Percentiles rank a stretch among this genome's conserved stretches.
Conservation (phyloP, 2,888 invertebrate species). For the Oscheius sp. region DNA sequence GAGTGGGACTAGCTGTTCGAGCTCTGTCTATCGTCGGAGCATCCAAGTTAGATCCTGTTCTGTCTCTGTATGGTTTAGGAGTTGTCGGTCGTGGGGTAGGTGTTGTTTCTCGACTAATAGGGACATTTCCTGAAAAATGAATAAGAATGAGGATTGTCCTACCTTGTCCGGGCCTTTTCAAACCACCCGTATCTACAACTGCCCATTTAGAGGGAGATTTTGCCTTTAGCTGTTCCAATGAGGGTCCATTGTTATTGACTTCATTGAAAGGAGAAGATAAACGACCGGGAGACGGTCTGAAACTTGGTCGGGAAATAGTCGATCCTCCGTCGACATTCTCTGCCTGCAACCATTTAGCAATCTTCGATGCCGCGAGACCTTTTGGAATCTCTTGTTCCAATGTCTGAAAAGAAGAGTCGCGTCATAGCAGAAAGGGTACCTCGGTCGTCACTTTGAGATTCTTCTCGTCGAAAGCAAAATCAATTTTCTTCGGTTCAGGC, state of each 20-base stretch:
- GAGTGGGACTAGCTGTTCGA: constrained; percentile 7
- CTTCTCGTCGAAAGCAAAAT: constrained; percentile 56
- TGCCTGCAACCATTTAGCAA: constrained; percentile 30
- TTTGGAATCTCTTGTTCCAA: constrained; percentile 46
- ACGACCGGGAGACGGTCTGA: constrained; percentile 40
- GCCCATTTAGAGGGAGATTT: constrained; percentile 55
- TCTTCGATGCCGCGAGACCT: constrained; percentile 46
- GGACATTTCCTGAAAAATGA: no score
- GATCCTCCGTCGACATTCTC: constrained; percentile 36
- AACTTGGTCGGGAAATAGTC: constrained; percentile 41
- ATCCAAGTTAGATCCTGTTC: constrained; percentile 42
- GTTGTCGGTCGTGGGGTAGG: constrained; percentile 27
- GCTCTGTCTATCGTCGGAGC: constrained; percentile 30
- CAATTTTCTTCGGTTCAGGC: constrained; percentile 31
- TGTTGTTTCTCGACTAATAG: constrained; percentile 40
- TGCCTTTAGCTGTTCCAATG: constrained; percentile 34
- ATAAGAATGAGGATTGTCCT: no score
- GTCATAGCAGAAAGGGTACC: neutral
- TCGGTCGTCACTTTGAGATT: constrained; percentile 47
- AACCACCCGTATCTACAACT: constrained; percentile 36
- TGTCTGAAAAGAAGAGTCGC: neutral
- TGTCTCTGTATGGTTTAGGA: constrained; percentile 31
- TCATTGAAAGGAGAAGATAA: constrained; percentile 19
- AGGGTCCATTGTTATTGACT: constrained; percentile 42
- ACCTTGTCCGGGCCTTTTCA: constrained; percentile 15